Evolutionary conservation across 1,140 invertebrate genomes (phyloP).

Genomic region (Drosophila willistoni): DNA sequence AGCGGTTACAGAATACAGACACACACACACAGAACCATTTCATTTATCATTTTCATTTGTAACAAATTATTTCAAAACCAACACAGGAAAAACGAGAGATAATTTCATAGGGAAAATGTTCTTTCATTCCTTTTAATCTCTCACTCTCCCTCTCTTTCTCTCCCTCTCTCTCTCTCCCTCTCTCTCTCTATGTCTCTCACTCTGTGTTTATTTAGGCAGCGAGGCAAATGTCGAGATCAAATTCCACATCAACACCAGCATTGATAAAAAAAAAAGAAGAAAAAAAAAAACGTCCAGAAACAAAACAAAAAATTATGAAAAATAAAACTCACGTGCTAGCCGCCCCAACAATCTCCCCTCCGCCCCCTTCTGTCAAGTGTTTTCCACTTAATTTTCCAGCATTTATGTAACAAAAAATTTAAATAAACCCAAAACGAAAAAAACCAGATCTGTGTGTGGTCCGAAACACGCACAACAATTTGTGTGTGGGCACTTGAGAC

Average conservation of each 20-base stretch:
- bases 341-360: conserved; percentile 21
- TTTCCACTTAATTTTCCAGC: conserved; percentile 75
- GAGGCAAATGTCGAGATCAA: conserved; percentile 61
- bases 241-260: conserved; percentile 73
- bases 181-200: conserved; percentile 10
- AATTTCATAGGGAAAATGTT: conserved; percentile 42
- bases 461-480: conserved; percentile 23
- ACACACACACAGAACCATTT: conserved; percentile 32
- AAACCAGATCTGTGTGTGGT: conserved; percentile 61
- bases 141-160: neutral
- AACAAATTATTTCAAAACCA: conserved; percentile 18
- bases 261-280: conserved; percentile 27
- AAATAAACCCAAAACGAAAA: conserved; percentile 55
- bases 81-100: conserved; percentile 30
- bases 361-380: conserved; percentile 49
- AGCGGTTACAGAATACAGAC: conserved; percentile 46
- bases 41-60: conserved; percentile 14
- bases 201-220: conserved; percentile 68
- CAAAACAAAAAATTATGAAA: conserved; percentile 14
- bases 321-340: conserved; percentile 57
- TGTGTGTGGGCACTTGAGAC: conserved; percentile 66
- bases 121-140: conserved; percentile 48
- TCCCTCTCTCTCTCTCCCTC: conserved; percentile 6
- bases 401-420: conserved; percentile 66
- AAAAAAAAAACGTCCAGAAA: neutral